Percentiles rank a stretch among this genome's conserved stretches.
phyloP scores from a whole-genome alignment of 2,797 vertebrate species.

The Hydrophis major region DNA sequence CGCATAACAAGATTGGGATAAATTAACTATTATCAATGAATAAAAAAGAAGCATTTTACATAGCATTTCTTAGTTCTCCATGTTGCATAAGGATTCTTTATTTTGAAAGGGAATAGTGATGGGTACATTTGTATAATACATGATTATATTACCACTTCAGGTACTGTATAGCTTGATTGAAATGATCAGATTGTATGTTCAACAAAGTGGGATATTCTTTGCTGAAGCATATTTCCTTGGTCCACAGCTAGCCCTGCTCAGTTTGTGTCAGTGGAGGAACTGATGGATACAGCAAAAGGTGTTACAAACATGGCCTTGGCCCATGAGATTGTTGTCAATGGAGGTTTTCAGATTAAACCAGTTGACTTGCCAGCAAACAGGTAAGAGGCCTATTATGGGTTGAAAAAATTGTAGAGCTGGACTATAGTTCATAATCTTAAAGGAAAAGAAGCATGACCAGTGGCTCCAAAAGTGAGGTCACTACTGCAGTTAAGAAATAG shows the following conservation, averaged over 20 bases:
- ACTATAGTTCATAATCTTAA: not conserved
- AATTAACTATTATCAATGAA: not conserved
- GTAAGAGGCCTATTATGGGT: constrained; percentile 65
- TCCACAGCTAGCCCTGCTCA: constrained; percentile 82
- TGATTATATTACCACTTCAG: not conserved
- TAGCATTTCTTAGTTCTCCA: not conserved
- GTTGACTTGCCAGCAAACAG: constrained; percentile 85
- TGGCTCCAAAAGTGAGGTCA: not conserved
- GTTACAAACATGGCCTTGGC: constrained; percentile 94
- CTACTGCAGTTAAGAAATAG: not conserved
- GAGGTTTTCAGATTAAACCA: constrained; percentile 86
- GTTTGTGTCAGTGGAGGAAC: constrained; percentile 86
- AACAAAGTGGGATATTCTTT: not conserved
- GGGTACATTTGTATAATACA: not conserved
- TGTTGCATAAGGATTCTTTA: not conserved
- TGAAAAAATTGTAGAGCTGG: not conserved
- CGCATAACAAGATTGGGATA: not conserved
- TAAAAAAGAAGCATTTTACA: not conserved
- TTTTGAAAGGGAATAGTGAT: not conserved
- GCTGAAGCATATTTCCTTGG: constrained; percentile 41
- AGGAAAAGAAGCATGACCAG: not conserved
- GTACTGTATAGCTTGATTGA: not conserved
- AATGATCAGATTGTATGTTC: not conserved
- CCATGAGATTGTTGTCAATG: constrained; percentile 91
- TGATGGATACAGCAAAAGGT: constrained; percentile 90